These are phyloP conservation scores for Muscina levida DNA, from an alignment of 2,888 invertebrate genomes.

Conservation along the genomic window DNA sequence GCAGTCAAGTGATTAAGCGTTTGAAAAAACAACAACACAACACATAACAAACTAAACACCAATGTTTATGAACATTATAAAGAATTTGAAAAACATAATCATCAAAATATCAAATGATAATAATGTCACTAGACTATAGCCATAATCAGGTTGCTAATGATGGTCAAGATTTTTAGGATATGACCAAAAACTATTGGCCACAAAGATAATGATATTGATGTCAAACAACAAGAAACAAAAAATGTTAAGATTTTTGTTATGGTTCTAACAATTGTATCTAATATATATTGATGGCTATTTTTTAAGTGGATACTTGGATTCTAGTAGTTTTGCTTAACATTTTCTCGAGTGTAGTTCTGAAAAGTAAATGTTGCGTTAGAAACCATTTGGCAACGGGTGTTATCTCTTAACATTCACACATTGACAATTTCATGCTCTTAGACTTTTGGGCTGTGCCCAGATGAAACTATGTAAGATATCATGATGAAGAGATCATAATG, in stretches of 20 bases:
- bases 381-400: background rate
- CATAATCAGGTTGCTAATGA: background rate
- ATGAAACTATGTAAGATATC: too few relatives aligned
- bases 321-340: background rate
- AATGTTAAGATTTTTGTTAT: too few relatives aligned
- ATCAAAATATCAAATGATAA: constrained; percentile 8
- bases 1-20: too few relatives aligned
- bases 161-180: background rate
- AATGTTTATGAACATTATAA: constrained; percentile 33
- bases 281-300: too few relatives aligned
- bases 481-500: too few relatives aligned
- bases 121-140: background rate
- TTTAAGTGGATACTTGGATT: too few relatives aligned
- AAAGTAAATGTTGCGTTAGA: background rate
- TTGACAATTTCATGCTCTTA: constrained; percentile 62
- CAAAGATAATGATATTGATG: too few relatives aligned
- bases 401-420: constrained; percentile 41
- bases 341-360: background rate
- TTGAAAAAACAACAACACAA: constrained; percentile 52
- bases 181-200: too few relatives aligned
- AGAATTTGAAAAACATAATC: background rate
- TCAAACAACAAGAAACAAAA: too few relatives aligned
- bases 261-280: too few relatives aligned
- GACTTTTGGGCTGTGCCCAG: too few relatives aligned
- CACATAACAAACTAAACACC: constrained; percentile 30